Evolutionary conservation across 2,113 vertebrate species (phyloP).

Genomic region (Gila orcuttii): DNA sequence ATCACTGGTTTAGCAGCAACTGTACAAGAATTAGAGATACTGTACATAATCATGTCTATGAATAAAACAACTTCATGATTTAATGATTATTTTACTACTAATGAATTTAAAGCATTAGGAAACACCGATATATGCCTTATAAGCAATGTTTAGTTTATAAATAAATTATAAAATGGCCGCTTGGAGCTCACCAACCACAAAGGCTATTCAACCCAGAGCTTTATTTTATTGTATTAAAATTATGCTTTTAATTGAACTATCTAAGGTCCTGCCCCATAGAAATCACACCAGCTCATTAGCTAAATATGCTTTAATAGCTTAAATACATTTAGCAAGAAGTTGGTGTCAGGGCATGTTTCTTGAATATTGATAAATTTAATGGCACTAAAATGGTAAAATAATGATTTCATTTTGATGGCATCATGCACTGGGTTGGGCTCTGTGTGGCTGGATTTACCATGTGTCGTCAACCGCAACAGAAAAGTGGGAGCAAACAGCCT

Average conservation of each 20-base stretch:
- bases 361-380: not conserved
- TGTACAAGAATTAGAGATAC: not conserved
- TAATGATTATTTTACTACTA: not conserved
- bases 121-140: not conserved
- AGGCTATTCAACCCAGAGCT: slow-evolving; percentile 87
- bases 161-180: slow-evolving; percentile 94
- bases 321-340: slow-evolving; percentile 72
- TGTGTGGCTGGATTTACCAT: slow-evolving; percentile 98
- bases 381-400: not conserved
- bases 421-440: slow-evolving; percentile 84
- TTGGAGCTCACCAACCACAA: slow-evolving; percentile 94
- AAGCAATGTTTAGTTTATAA: slow-evolving; percentile 21
- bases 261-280: slow-evolving; percentile 61
- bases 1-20: slow-evolving; percentile 14
- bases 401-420: not conserved
- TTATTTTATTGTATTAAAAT: slow-evolving; percentile 6
- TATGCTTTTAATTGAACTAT: slow-evolving; percentile 14
- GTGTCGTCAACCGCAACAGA: slow-evolving; percentile 99
- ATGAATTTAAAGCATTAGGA: not conserved
- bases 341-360: slow-evolving; percentile 53
- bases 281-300: slow-evolving; percentile 70
- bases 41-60: not conserved
- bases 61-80: not conserved
- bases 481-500: slow-evolving; percentile 99
- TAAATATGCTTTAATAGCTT: slow-evolving; percentile 65